These are phyloP conservation scores for Metalampra italica DNA, from an alignment of 2,888 invertebrate species.

Conservation along the genomic window DNA sequence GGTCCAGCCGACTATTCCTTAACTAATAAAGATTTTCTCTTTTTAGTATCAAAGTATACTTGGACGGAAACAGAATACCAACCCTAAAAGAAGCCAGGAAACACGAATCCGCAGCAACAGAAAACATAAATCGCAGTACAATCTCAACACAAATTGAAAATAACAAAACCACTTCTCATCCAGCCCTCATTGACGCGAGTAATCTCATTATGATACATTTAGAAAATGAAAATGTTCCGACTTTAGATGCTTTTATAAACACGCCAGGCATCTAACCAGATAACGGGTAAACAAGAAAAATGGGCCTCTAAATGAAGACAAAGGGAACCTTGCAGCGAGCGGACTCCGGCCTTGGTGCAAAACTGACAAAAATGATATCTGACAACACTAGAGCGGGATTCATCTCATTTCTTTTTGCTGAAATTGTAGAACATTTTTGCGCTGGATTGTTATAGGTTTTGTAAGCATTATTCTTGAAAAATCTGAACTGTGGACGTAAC, in stretches of 20 bases:
- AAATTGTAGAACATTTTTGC: slow-evolving; percentile 22
- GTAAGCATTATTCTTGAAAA: too few relatives aligned
- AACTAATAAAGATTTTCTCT: too few relatives aligned
- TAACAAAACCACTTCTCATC: slow-evolving; percentile 10
- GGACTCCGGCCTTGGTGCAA: slow-evolving; percentile 21
- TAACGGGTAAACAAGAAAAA: slow-evolving; percentile 60
- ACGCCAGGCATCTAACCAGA: slow-evolving; percentile 20
- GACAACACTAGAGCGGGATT: slow-evolving; percentile 25
- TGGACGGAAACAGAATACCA: neutral
- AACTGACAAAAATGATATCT: slow-evolving; percentile 52
- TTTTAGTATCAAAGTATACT: too few relatives aligned
- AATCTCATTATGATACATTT: slow-evolving; percentile 27
- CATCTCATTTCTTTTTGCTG: slow-evolving; percentile 32
- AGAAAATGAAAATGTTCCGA: slow-evolving; percentile 22
- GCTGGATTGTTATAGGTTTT: neutral
- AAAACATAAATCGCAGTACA: slow-evolving; percentile 1
- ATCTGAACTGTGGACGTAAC: too few relatives aligned
- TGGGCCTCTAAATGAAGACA: slow-evolving; percentile 60
- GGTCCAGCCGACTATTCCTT: too few relatives aligned
- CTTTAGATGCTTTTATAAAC: slow-evolving; percentile 14
- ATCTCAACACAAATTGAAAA: slow-evolving; percentile 3
- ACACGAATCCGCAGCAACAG: slow-evolving; percentile 4
- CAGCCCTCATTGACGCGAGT: slow-evolving; percentile 14
- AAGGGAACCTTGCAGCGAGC: slow-evolving; percentile 32
- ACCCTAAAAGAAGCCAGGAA: neutral